Percentiles rank a stretch among this genome's conserved stretches.
Conservation (phyloP, 2,797 vertebrate species). For the Channallabes apus region DNA sequence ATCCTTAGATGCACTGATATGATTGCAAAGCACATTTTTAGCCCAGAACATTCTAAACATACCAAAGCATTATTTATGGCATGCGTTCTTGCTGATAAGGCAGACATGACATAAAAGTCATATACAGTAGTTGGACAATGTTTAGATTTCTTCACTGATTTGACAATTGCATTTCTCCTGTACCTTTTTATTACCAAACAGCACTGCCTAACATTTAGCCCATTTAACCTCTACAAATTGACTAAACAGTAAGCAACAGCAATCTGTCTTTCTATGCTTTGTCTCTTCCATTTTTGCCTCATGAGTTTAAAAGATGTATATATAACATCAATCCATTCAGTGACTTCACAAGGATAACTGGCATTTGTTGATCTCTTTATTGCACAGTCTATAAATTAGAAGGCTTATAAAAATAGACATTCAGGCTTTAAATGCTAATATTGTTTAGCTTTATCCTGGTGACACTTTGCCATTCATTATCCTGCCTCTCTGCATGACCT, state of each 20-base stretch:
- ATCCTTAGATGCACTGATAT: background rate
- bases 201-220: background rate
- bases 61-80: background rate
- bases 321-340: background rate
- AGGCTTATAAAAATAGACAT: constrained; percentile 42
- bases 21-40: background rate
- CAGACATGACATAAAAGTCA: background rate
- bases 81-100: background rate
- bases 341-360: constrained; percentile 32
- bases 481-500: constrained; percentile 56
- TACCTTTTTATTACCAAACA: constrained; percentile 17
- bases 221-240: constrained; percentile 25
- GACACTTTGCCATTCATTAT: constrained; percentile 56
- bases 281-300: background rate
- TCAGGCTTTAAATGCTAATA: constrained; percentile 53
- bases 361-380: constrained; percentile 48
- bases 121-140: too few species aligned
- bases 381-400: constrained; percentile 53
- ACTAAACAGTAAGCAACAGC: constrained; percentile 24
- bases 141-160: background rate
- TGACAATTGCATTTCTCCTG: constrained; percentile 1
- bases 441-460: constrained; percentile 25
- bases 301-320: background rate
- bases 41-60: background rate
- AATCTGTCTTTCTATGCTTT: constrained; percentile 15